Evolutionary conservation across 2,797 vertebrate genomes (phyloP).

Genomic region (Tinamus major): DNA sequence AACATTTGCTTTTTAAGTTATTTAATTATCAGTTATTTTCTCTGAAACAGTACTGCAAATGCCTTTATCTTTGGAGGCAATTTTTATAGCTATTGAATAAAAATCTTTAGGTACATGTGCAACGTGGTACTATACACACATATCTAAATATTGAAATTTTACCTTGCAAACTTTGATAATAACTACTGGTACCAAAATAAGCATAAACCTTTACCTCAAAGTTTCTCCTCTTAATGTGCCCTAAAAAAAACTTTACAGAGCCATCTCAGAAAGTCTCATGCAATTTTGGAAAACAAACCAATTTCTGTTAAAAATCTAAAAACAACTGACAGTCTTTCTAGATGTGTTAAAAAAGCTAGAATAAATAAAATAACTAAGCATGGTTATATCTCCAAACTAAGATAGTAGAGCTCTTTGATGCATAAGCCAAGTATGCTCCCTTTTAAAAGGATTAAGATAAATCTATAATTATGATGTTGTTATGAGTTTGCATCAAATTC

Average conservation of each 20-base stretch:
- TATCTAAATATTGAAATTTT: background rate
- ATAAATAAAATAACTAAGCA: background rate
- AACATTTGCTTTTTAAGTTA: background rate
- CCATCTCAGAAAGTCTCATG: background rate
- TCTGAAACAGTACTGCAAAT: background rate
- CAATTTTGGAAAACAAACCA: background rate
- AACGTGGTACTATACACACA: background rate
- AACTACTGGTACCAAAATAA: background rate
- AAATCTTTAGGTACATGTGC: accelerated
- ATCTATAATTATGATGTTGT: background rate
- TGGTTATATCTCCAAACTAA: background rate
- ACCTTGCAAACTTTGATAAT: background rate
- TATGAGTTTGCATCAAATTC: background rate
- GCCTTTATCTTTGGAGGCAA: background rate
- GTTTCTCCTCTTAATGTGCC: background rate
- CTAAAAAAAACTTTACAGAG: background rate
- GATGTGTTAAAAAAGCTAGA: background rate
- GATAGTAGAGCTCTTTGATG: background rate
- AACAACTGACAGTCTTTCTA: background rate
- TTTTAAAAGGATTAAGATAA: background rate
- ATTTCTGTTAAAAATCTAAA: background rate
- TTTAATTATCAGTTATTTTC: background rate
- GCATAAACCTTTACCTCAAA: background rate
- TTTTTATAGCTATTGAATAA: background rate
- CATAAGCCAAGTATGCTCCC: background rate